These are phyloP conservation scores for Prinia subflava DNA, from an alignment of 2,113 vertebrate species.

Conservation along the genomic window DNA sequence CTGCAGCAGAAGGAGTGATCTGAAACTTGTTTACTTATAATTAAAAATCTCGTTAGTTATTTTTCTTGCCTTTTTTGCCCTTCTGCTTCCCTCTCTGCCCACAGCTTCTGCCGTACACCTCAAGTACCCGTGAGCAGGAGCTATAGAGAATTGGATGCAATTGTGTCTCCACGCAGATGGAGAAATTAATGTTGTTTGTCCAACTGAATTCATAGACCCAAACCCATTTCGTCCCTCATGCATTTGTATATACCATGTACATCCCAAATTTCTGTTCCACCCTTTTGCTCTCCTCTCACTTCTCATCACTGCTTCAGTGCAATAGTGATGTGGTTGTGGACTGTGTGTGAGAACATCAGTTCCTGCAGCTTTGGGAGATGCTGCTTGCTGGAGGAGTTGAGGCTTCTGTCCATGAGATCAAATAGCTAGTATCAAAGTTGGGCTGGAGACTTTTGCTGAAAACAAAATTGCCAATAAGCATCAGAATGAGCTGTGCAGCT, in stretches of 20 bases:
- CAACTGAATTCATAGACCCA: constrained; percentile 53
- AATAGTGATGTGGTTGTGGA: neutral
- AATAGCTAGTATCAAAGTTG: neutral
- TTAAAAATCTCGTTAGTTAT: constrained; percentile 38
- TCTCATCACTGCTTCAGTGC: neutral
- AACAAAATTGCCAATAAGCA: neutral
- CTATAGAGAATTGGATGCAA: neutral
- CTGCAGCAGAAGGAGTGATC: constrained; percentile 21
- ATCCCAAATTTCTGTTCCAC: constrained; percentile 12
- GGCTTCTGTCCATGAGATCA: neutral
- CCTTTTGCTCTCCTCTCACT: constrained; percentile 33
- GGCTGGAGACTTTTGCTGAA: neutral
- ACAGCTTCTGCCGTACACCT: constrained; percentile 57
- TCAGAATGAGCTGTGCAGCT: neutral
- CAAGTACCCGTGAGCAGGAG: constrained; percentile 52
- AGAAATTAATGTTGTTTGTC: constrained; percentile 42
- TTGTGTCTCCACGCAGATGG: constrained; percentile 50
- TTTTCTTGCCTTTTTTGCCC: constrained; percentile 39
- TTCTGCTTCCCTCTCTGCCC: constrained; percentile 33
- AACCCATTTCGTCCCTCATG: constrained; percentile 10
- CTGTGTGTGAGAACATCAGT: neutral
- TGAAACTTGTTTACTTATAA: constrained; percentile 33
- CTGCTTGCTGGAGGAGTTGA: neutral
- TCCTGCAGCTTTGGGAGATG: neutral
- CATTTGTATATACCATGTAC: neutral